Evolutionary conservation across 2,888 invertebrate genomes (phyloP).

Genomic region (Drosophila algonquin): DNA sequence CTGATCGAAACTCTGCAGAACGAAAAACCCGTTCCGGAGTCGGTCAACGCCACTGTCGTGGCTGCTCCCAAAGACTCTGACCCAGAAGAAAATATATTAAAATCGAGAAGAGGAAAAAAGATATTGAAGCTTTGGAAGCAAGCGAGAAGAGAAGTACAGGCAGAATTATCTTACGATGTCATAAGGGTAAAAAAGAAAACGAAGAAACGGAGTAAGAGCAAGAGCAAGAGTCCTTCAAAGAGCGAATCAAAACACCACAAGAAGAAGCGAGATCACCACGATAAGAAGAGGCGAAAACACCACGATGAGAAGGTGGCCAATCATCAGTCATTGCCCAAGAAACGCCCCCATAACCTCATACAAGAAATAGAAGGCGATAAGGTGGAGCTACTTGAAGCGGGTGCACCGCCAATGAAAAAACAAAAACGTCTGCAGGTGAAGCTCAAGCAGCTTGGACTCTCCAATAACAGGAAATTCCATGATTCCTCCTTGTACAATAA

Average conservation of each 20-base stretch:
- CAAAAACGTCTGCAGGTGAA: constrained; percentile 33
- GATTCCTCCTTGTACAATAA: not conserved
- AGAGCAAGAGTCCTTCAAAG: not conserved
- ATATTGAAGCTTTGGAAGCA: too few species aligned
- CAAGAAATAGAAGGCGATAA: not conserved
- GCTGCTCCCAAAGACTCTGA: not conserved
- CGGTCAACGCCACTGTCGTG: not conserved
- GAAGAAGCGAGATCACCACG: not conserved
- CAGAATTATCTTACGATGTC: not conserved
- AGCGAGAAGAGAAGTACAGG: not conserved
- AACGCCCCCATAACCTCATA: constrained; percentile 6
- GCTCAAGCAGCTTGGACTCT: constrained; percentile 31
- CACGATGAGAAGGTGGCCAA: constrained; percentile 7
- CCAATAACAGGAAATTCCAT: constrained; percentile 10
- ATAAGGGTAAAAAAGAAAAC: not conserved
- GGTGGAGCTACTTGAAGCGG: not conserved
- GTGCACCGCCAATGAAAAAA: constrained; percentile 12
- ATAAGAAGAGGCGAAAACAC: not conserved
- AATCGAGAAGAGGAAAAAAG: too few species aligned
- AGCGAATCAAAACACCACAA: not conserved
- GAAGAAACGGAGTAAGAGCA: not conserved
- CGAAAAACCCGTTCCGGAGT: not conserved
- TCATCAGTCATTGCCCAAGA: constrained; percentile 11
- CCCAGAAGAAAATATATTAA: too few species aligned
- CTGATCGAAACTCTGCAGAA: not conserved